Percentiles rank a stretch among this genome's conserved stretches.
Conservation (phyloP, 2,797 vertebrate species). For the Melanotaenia trifasciata region DNA sequence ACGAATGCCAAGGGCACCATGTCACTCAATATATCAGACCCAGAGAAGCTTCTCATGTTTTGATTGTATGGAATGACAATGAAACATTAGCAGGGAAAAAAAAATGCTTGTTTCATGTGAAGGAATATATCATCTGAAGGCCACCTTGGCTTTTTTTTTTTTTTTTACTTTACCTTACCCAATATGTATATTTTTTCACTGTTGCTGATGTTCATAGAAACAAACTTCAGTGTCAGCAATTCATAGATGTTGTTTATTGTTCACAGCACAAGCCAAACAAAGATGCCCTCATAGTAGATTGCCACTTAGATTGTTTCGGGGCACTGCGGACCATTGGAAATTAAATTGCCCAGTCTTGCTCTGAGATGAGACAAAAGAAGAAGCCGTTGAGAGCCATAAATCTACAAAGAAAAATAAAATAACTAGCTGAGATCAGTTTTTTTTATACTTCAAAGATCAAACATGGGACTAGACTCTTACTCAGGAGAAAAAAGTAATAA, state of each 20-base stretch:
- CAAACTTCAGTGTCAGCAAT: slow-evolving; percentile 24
- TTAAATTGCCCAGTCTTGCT: neutral
- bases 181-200: neutral
- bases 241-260: slow-evolving; percentile 28
- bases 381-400: neutral
- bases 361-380: neutral
- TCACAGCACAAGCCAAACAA: neutral
- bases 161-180: neutral
- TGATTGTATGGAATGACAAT: slow-evolving; percentile 33
- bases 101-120: neutral
- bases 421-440: neutral
- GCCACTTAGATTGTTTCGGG: neutral
- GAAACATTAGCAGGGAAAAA: slow-evolving; percentile 9
- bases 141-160: slow-evolving; percentile 13
- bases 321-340: neutral
- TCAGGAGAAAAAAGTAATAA: too few relatives aligned
- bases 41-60: neutral
- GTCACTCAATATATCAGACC: slow-evolving; percentile 46
- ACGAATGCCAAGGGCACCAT: slow-evolving; percentile 56
- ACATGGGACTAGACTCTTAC: neutral
- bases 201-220: slow-evolving; percentile 16
- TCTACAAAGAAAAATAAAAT: neutral
- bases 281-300: neutral
- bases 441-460: neutral
- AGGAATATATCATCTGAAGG: slow-evolving; percentile 7